Evolutionary conservation across 2,797 vertebrate species (phyloP).

Genomic region (Amblyraja radiata): DNA sequence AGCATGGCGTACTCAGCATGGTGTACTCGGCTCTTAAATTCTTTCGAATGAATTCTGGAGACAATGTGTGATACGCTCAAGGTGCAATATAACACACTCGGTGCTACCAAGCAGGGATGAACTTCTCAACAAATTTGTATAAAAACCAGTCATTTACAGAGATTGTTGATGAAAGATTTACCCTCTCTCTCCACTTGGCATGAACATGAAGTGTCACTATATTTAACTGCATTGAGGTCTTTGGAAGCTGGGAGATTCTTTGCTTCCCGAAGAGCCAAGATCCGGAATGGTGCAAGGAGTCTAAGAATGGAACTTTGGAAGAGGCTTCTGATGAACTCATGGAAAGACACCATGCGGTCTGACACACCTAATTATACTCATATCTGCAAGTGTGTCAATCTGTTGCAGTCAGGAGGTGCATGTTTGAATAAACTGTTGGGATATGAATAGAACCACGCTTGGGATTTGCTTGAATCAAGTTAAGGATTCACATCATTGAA

Average conservation of each 20-base stretch:
- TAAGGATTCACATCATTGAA: neutral
- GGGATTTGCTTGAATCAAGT: neutral
- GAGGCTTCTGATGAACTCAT: neutral
- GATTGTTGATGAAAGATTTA: too few relatives aligned
- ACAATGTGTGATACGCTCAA: too few relatives aligned
- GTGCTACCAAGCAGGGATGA: too few relatives aligned
- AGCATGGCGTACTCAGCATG: too few relatives aligned
- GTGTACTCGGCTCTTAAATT: too few relatives aligned
- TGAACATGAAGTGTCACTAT: neutral
- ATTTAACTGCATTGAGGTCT: neutral
- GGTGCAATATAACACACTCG: too few relatives aligned
- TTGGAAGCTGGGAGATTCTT: neutral
- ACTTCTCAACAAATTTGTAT: neutral
- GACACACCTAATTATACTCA: neutral
- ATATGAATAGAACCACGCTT: neutral
- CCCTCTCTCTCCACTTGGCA: neutral
- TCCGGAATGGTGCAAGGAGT: neutral
- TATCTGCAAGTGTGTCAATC: neutral
- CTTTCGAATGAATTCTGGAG: too few relatives aligned
- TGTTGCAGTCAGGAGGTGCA: neutral
- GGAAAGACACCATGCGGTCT: neutral
- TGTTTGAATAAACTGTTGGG: neutral
- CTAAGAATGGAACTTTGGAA: neutral
- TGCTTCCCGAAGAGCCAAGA: neutral
- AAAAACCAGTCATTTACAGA: neutral